Evolutionary conservation across 2,888 invertebrate species (phyloP).

Genomic region (Xylota segnis): DNA sequence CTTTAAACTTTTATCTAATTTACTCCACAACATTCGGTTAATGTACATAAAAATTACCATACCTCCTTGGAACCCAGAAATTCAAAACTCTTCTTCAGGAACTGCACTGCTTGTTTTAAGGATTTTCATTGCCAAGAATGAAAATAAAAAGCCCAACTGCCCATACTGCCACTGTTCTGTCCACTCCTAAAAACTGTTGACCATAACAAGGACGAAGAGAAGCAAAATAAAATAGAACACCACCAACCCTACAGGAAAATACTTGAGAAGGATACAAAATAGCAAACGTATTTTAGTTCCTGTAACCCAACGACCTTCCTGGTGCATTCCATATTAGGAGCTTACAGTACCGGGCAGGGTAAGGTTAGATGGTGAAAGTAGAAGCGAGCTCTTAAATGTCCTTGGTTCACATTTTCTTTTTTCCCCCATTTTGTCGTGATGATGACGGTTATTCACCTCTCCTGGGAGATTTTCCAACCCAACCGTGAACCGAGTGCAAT

Average conservation of each 20-base stretch:
- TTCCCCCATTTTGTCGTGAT: neutral
- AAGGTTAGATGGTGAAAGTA: slow-evolving; percentile 16
- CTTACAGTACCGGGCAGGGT: too few relatives aligned
- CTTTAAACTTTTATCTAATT: slow-evolving; percentile 16
- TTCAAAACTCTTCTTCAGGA: neutral
- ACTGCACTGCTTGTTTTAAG: neutral
- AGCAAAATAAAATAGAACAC: neutral
- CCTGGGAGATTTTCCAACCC: neutral
- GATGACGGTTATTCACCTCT: slow-evolving; percentile 27
- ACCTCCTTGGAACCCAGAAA: neutral
- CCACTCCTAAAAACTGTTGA: slow-evolving; percentile 18
- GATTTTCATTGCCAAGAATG: slow-evolving; percentile 34
- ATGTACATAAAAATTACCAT: slow-evolving; percentile 17
- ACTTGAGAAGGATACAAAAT: slow-evolving; percentile 8
- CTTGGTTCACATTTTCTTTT: neutral
- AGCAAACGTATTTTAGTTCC: slow-evolving; percentile 46
- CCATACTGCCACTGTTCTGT: neutral
- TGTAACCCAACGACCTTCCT: slow-evolving; percentile 50
- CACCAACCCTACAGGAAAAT: neutral
- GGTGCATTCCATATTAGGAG: slow-evolving; percentile 3
- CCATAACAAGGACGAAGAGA: slow-evolving; percentile 21
- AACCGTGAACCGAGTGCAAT: slow-evolving; percentile 8
- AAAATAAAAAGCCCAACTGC: neutral
- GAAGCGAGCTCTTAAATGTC: too few relatives aligned
- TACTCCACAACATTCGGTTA: slow-evolving; percentile 21